Evolutionary conservation across 2,113 vertebrate genomes (phyloP).

Genomic region (Paratilapia polleni): DNA sequence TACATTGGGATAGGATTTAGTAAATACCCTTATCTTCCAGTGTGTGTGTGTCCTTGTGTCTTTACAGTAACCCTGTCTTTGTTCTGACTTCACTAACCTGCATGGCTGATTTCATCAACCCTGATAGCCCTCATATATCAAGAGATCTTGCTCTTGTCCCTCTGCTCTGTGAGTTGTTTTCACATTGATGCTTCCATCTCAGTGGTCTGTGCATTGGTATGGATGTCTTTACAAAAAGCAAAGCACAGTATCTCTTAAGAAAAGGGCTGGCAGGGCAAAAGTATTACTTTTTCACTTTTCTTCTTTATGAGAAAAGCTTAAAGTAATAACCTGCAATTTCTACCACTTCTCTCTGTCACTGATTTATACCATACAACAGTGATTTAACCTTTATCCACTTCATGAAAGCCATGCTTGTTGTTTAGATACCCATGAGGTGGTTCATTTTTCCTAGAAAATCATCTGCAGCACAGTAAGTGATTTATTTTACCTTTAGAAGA

Average conservation of each 20-base stretch:
- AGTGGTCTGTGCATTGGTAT: background rate
- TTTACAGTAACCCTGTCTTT: conserved; percentile 48
- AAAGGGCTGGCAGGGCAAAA: background rate
- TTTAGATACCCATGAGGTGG: background rate
- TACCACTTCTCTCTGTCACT: background rate
- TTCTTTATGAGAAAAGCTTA: conserved; percentile 24
- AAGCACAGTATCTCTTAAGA: background rate
- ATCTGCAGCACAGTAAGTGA: conserved; percentile 13
- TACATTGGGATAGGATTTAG: conserved; percentile 63
- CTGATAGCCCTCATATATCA: conserved; percentile 43
- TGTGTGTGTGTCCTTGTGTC: conserved; percentile 26
- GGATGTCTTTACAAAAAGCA: conserved; percentile 16
- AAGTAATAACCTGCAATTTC: conserved; percentile 43
- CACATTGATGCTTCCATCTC: conserved; percentile 17
- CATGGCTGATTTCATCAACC: conserved; percentile 53
- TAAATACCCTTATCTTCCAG: conserved; percentile 55
- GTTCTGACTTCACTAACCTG: conserved; percentile 37
- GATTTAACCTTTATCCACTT: conserved; percentile 49
- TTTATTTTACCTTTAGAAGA: conserved; percentile 8
- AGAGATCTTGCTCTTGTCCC: conserved; percentile 20
- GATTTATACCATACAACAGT: conserved; percentile 33
- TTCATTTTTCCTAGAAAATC: conserved; percentile 27
- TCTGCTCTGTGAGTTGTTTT: conserved; percentile 27
- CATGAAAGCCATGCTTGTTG: conserved; percentile 29
- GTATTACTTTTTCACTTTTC: conserved; percentile 24